phyloP scores from a whole-genome alignment of 2,797 vertebrate species.

The Spinus pinus region DNA sequence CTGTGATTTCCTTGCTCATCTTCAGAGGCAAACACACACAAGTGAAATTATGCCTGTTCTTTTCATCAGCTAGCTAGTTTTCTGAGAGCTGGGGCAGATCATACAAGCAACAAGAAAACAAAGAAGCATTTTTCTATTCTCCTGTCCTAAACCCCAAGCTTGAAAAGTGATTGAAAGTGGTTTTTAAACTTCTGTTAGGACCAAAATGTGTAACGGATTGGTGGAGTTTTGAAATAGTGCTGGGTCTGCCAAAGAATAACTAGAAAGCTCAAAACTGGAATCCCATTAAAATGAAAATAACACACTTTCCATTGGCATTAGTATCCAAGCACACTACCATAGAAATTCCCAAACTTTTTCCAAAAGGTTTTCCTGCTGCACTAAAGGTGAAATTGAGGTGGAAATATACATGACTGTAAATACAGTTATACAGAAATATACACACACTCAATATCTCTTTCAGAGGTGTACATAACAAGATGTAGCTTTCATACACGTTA shows the following conservation, averaged over 20 bases:
- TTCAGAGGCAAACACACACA: neutral
- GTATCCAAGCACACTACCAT: neutral
- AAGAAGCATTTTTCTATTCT: neutral
- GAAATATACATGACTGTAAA: neutral
- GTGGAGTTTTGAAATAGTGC: neutral
- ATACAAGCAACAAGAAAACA: neutral
- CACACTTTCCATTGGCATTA: neutral
- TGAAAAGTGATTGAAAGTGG: neutral
- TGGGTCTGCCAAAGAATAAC: neutral
- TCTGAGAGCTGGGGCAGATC: neutral
- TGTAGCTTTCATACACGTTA: neutral
- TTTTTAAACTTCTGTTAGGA: neutral
- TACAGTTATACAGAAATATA: neutral
- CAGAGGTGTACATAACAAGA: neutral
- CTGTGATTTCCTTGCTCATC: neutral
- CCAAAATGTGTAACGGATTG: fast-evolving
- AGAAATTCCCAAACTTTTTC: neutral
- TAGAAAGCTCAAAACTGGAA: neutral
- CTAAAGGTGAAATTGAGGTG: neutral
- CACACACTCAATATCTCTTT: neutral
- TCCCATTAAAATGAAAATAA: neutral
- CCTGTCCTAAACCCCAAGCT: neutral
- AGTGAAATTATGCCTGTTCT: neutral
- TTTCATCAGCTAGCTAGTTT: neutral
- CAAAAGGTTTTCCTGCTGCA: neutral